A percentile compares a stretch with the other conserved stretches of the same genome.
Conservation (phyloP, 2,113 vertebrate species). For the Mixornis gularis region DNA sequence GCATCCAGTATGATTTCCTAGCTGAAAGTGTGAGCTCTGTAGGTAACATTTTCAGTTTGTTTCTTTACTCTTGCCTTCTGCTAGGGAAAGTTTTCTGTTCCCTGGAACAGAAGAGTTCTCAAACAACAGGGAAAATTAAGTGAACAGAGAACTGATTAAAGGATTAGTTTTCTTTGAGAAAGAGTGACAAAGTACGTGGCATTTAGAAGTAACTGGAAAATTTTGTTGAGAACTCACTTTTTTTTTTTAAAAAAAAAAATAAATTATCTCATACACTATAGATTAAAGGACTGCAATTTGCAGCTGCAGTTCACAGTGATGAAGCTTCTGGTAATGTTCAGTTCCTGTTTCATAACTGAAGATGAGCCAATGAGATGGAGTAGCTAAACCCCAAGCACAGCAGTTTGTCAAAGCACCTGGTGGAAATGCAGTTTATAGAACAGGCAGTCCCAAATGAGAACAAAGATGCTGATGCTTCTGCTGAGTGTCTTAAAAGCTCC, state of each 20-base stretch:
- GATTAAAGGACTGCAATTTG: background rate
- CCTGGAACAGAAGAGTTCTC: background rate
- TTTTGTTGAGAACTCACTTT: background rate
- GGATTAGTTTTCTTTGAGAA: background rate
- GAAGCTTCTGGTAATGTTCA: background rate
- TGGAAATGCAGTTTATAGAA: background rate
- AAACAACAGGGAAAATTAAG: background rate
- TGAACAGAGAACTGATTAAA: background rate
- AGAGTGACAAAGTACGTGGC: background rate
- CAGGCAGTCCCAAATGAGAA: background rate
- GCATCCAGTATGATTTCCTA: background rate
- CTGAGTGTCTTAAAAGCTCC: background rate
- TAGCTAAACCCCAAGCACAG: background rate
- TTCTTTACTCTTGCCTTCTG: background rate
- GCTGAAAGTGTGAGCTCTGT: background rate
- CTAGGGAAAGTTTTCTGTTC: background rate
- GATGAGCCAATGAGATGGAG: background rate
- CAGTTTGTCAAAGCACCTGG: background rate
- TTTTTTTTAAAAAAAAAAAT: background rate
- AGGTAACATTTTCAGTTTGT: background rate
- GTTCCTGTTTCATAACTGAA: background rate
- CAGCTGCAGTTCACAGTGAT: background rate
- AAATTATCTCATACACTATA: background rate
- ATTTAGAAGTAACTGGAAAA: background rate
- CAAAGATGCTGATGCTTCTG: background rate